A percentile compares a stretch with the other conserved stretches of the same genome.
Evolutionary conservation across 2,113 vertebrate species (phyloP).

Genomic region (Motacilla tschutschensis): DNA sequence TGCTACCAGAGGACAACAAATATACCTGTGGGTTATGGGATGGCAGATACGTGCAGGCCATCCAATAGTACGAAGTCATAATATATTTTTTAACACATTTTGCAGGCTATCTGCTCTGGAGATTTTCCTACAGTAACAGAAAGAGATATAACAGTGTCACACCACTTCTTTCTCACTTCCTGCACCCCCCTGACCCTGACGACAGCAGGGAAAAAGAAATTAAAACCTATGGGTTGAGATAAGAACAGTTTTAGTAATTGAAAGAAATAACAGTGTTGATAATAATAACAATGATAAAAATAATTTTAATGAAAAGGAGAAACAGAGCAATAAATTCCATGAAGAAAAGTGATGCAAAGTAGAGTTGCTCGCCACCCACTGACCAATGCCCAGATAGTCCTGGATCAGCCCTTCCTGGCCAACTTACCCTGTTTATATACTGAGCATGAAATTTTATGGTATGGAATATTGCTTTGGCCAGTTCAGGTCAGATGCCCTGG

Average conservation of each 20-base stretch:
- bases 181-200: fast-evolving
- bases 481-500: not conserved
- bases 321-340: not conserved
- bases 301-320: not conserved
- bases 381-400: not conserved
- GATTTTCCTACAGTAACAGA: not conserved
- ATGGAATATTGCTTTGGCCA: not conserved
- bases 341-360: not conserved
- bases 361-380: too few relatives aligned
- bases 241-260: not conserved
- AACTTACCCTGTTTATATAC: not conserved
- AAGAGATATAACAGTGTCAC: not conserved
- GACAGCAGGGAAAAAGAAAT: not conserved
- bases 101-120: not conserved
- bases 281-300: not conserved
- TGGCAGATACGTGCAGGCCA: not conserved
- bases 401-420: fast-evolving
- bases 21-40: not conserved
- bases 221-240: not conserved
- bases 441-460: not conserved
- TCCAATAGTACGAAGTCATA: not conserved
- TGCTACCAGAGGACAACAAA: not conserved
- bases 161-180: not conserved
- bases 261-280: not conserved
- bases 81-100: not conserved